These are phyloP conservation scores for Scalopus aquaticus DNA, from an alignment of 2,113 vertebrate genomes.

Conservation along the genomic window DNA sequence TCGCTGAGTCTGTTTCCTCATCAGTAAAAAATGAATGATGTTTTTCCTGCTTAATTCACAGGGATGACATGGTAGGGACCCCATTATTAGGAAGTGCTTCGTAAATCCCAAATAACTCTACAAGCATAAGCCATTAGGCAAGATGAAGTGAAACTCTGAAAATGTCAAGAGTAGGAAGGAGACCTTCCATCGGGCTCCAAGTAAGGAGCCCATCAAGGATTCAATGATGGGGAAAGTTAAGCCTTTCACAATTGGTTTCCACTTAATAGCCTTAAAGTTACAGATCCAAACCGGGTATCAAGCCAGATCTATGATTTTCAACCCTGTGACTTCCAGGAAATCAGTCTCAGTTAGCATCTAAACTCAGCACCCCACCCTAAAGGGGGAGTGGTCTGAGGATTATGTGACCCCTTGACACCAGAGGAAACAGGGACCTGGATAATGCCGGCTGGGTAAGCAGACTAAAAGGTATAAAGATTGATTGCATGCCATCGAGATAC, in stretches of 20 bases:
- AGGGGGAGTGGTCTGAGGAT: not conserved
- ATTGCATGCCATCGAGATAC: not conserved
- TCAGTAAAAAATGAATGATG: not conserved
- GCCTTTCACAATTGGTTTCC: not conserved
- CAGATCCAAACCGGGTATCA: not conserved
- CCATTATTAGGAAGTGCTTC: not conserved
- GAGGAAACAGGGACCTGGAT: not conserved
- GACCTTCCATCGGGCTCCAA: not conserved
- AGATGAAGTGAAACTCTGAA: not conserved
- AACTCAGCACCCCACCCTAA: not conserved
- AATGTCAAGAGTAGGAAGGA: not conserved
- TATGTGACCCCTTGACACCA: not conserved
- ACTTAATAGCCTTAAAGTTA: not conserved
- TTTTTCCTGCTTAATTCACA: constrained; percentile 17
- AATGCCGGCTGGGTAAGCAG: not conserved
- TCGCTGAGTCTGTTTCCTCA: not conserved
- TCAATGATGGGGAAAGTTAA: not conserved
- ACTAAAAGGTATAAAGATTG: not conserved
- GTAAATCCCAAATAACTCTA: constrained; percentile 1
- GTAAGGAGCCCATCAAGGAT: not conserved
- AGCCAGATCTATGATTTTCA: not conserved
- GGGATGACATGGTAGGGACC: not conserved
- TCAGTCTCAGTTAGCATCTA: not conserved
- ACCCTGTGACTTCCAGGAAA: not conserved
- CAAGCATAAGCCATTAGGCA: not conserved